Conservation (phyloP, 2,113 vertebrate genomes). For the Pelvicachromis taeniatus region DNA sequence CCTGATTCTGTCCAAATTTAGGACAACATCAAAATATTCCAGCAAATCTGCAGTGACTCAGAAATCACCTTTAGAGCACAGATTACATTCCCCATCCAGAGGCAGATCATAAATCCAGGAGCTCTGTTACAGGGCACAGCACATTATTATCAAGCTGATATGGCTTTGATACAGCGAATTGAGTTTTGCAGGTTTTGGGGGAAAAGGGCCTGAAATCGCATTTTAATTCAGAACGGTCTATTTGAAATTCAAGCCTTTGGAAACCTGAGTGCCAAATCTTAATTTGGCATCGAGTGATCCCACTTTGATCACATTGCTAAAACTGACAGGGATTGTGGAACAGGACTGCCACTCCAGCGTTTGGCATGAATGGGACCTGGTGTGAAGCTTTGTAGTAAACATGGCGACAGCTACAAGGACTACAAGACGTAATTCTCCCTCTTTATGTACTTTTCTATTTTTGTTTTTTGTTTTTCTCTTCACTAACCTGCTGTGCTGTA, state of each 20-base stretch:
- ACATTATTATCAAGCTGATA: not conserved
- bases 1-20: not conserved
- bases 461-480: accelerated
- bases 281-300: conserved; percentile 12
- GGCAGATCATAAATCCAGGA: conserved; percentile 7
- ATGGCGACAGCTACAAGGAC: not conserved
- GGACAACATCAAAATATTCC: not conserved
- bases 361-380: conserved; percentile 2
- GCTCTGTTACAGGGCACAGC: not conserved
- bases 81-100: not conserved
- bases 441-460: not conserved
- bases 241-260: conserved; percentile 14
- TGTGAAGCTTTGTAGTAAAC: conserved; percentile 14
- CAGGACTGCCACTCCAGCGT: not conserved
- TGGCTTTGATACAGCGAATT: not conserved
- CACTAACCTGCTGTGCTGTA: not conserved
- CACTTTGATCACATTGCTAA: conserved; percentile 30
- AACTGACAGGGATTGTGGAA: conserved; percentile 12
- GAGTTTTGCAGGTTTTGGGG: not conserved
- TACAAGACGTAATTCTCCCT: not conserved
- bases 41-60: not conserved
- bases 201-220: not conserved
- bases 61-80: not conserved
- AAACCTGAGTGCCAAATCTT: conserved; percentile 13
- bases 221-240: not conserved